Evolutionary conservation across 2,888 invertebrate species (phyloP).

Genomic region (Amphipyra tragopoginis): DNA sequence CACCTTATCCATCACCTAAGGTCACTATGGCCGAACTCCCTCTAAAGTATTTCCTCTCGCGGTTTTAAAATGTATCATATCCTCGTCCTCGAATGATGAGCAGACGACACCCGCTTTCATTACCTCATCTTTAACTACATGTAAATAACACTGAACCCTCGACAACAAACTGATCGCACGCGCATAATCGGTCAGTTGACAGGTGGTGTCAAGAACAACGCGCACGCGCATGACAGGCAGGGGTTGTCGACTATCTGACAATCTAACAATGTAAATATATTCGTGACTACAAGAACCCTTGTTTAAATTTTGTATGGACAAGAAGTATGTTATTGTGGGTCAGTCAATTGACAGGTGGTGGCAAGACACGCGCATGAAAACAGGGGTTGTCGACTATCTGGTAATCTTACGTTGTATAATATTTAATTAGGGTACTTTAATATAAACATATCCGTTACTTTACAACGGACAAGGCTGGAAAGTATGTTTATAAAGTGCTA

Average conservation of each 20-base stretch:
- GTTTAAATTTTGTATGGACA: too few relatives aligned
- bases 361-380: not conserved
- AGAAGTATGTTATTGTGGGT: too few relatives aligned
- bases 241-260: conserved; percentile 3
- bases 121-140: not conserved
- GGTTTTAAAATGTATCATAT: not conserved
- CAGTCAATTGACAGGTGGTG: too few relatives aligned
- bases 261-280: too few relatives aligned
- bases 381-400: not conserved
- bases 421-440: too few relatives aligned
- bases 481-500: too few relatives aligned
- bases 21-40: too few relatives aligned
- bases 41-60: not conserved
- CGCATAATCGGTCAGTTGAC: conserved; percentile 29
- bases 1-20: too few relatives aligned
- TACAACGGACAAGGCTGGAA: not conserved
- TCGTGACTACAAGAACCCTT: too few relatives aligned
- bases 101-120: conserved; percentile 24
- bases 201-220: conserved; percentile 6
- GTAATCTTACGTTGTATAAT: not conserved
- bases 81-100: not conserved
- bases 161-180: conserved; percentile 2
- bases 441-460: not conserved
- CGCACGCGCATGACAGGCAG: not conserved
- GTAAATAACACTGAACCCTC: conserved; percentile 13